Evolutionary conservation across 2,797 vertebrate species (phyloP).

Genomic region (Mus minutoides): DNA sequence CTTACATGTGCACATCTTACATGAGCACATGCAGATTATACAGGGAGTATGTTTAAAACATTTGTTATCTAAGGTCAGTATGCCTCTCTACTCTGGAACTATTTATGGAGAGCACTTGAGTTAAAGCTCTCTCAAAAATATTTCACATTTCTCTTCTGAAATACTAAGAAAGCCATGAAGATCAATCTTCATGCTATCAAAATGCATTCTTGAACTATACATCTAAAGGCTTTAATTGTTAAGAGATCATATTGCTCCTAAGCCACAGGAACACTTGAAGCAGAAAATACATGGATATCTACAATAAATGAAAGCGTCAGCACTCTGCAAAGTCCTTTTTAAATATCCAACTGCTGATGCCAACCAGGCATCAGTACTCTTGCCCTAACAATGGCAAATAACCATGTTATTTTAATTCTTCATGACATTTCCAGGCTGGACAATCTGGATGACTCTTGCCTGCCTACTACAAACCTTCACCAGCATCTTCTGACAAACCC

Average conservation of each 20-base stretch:
- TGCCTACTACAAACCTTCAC: no score
- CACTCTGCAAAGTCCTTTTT: background rate
- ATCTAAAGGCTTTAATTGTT: slow-evolving; percentile 28
- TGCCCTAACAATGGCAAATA: background rate
- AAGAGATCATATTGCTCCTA: slow-evolving; percentile 5
- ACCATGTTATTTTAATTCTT: slow-evolving; percentile 33
- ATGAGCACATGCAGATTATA: background rate
- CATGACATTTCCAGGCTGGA: background rate
- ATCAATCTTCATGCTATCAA: slow-evolving; percentile 15
- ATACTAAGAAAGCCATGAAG: background rate
- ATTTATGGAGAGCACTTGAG: background rate
- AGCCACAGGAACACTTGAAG: background rate
- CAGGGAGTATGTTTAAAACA: background rate
- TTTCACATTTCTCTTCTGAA: slow-evolving; percentile 33
- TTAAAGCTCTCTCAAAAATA: slow-evolving; percentile 49
- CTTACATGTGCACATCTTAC: background rate
- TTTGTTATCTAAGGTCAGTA: background rate
- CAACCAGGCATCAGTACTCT: background rate
- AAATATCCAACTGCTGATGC: background rate
- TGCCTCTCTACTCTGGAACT: background rate
- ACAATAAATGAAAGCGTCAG: background rate
- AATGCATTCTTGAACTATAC: background rate
- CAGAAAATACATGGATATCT: background rate
- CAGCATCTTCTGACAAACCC: background rate
- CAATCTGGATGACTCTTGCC: background rate